Percentiles rank a stretch among this genome's conserved stretches.
Evolutionary conservation across 2,888 invertebrate genomes (phyloP).

Genomic region (Rhodophaea formosa): DNA sequence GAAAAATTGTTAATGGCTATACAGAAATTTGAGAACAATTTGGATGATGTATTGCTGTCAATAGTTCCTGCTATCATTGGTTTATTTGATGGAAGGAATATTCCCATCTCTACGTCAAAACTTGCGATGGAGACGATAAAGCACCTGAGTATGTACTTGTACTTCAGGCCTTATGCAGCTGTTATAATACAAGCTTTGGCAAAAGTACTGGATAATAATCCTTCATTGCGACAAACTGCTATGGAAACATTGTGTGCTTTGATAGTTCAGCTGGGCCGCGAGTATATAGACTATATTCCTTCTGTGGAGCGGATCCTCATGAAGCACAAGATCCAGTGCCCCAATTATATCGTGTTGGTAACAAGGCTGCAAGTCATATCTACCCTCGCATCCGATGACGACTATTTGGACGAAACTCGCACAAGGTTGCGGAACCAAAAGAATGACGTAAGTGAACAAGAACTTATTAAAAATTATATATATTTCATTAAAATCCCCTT

Average conservation of each 20-base stretch:
- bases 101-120: conserved; percentile 87
- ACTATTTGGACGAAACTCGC: conserved; percentile 84
- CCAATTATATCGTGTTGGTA: conserved; percentile 89
- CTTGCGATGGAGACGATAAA: conserved; percentile 93
- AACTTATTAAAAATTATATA: too few species aligned
- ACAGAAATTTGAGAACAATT: conserved; percentile 95
- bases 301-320: conserved; percentile 92
- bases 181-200: conserved; percentile 96
- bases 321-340: conserved; percentile 89
- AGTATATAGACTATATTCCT: conserved; percentile 95
- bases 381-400: conserved; percentile 88
- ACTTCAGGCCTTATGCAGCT: conserved; percentile 95
- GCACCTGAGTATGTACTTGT: conserved; percentile 92
- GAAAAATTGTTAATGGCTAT: conserved; percentile 91
- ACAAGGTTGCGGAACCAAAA: conserved; percentile 85
- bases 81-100: conserved; percentile 93
- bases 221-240: conserved; percentile 88
- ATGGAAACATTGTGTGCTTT: conserved; percentile 96
- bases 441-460: conserved; percentile 80
- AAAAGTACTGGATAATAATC: conserved; percentile 90
- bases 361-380: conserved; percentile 88
- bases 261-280: conserved; percentile 93
- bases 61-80: conserved; percentile 96
- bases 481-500: too few species aligned
- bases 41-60: conserved; percentile 97